phyloP scores from a whole-genome alignment of 2,888 invertebrate genomes.

The Sinhomidia bicolor region DNA sequence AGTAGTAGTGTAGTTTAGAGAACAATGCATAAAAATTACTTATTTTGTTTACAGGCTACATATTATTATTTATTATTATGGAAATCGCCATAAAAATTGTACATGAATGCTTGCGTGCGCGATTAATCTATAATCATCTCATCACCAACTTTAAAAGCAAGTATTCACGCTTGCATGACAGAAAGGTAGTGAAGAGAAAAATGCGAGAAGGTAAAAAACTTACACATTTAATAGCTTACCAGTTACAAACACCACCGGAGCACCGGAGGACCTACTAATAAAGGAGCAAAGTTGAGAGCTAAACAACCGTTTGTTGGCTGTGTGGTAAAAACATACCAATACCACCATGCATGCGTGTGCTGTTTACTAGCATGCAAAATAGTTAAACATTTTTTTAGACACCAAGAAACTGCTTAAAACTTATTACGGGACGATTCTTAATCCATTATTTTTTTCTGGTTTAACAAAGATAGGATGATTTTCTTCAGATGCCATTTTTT shows the following conservation, averaged over 20 bases:
- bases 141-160: constrained; percentile 16
- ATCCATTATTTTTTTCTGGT: constrained; percentile 8
- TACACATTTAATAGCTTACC: neutral
- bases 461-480: neutral
- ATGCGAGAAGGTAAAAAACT: neutral
- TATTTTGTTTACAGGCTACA: constrained; percentile 42
- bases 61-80: no score
- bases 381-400: neutral
- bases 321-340: neutral
- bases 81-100: constrained; percentile 14
- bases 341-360: constrained; percentile 16
- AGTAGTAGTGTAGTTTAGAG: neutral
- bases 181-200: constrained; percentile 18
- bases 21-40: constrained; percentile 23
- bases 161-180: constrained; percentile 37
- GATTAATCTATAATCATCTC: constrained; percentile 52
- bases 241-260: neutral
- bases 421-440: constrained; percentile 11
- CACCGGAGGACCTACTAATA: constrained; percentile 12
- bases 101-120: constrained; percentile 45
- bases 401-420: constrained; percentile 25
- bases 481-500: constrained; percentile 36
- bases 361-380: constrained; percentile 20
- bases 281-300: neutral
- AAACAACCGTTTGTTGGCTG: neutral